These are phyloP conservation scores for Crotalus helleri DNA, from an alignment of 2,113 vertebrate genomes.

Conservation along the genomic window DNA sequence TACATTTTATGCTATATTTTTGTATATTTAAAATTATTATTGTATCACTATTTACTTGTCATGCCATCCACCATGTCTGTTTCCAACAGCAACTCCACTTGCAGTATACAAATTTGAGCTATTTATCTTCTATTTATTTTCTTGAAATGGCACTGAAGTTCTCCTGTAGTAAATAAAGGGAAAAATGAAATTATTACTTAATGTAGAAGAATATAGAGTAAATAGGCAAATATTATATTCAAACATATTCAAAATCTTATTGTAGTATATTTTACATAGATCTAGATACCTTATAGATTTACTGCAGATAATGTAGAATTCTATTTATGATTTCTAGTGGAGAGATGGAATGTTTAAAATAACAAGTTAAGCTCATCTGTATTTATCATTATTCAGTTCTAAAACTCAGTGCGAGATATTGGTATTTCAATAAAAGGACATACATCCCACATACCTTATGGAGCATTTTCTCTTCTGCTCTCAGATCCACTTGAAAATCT, in stretches of 20 bases:
- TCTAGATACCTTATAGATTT: background rate
- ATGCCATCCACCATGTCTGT: background rate
- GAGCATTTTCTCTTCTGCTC: background rate
- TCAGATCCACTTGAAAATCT: background rate
- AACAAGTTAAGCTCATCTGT: background rate
- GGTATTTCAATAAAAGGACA: background rate
- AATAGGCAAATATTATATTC: background rate
- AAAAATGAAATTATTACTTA: background rate
- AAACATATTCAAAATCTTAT: background rate
- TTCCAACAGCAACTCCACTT: background rate
- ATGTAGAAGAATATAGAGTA: background rate
- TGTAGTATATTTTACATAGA: background rate
- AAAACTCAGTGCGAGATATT: background rate
- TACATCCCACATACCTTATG: background rate
- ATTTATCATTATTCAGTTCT: background rate
- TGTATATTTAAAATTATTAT: constrained; percentile 1
- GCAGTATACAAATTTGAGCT: background rate
- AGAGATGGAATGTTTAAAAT: background rate
- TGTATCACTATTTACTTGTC: constrained; percentile 22
- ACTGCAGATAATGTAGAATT: background rate
- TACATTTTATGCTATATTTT: constrained; percentile 33
- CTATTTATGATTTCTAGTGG: background rate
- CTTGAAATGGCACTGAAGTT: constrained; percentile 27
- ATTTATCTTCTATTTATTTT: constrained; percentile 9
- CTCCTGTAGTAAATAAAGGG: constrained; percentile 3